Evolutionary conservation across 2,113 vertebrate genomes (phyloP).

Genomic region (Syrmaticus mikado): DNA sequence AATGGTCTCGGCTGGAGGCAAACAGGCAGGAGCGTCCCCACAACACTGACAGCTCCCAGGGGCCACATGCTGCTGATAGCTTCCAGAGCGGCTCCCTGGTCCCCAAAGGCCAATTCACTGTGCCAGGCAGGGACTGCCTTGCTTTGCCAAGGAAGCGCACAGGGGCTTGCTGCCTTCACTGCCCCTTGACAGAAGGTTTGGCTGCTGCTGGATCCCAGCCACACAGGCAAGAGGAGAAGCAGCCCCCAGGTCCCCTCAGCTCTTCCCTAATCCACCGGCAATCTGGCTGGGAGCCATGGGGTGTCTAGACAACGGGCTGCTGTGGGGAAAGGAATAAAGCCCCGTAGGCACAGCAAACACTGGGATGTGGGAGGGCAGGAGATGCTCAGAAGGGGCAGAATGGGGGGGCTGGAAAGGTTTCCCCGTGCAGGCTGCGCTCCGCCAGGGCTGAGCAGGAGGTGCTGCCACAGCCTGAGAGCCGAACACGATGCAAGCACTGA

Average conservation of each 20-base stretch:
- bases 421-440: neutral
- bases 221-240: neutral
- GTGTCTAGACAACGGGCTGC: neutral
- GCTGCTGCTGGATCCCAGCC: fast-evolving
- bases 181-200: neutral
- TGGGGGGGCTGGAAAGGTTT: constrained; percentile 6
- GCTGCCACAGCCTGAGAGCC: neutral
- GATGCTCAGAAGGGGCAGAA: neutral
- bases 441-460: neutral
- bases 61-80: constrained; percentile 11
- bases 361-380: neutral
- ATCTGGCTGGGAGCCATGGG: neutral
- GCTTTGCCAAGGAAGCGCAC: neutral
- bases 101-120: neutral
- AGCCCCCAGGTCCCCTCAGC: neutral
- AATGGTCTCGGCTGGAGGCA: neutral
- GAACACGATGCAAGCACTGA: neutral
- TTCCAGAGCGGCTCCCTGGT: fast-evolving
- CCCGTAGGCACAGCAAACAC: neutral
- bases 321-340: neutral
- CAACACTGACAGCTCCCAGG: neutral
- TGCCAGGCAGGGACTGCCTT: neutral
- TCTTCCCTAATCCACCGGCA: neutral
- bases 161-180: fast-evolving
- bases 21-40: neutral